Evolutionary conservation across 37 sponge, comb jelly and placozoan genomes (phyloP).

Genomic region (Mnemiopsis leidyi): DNA sequence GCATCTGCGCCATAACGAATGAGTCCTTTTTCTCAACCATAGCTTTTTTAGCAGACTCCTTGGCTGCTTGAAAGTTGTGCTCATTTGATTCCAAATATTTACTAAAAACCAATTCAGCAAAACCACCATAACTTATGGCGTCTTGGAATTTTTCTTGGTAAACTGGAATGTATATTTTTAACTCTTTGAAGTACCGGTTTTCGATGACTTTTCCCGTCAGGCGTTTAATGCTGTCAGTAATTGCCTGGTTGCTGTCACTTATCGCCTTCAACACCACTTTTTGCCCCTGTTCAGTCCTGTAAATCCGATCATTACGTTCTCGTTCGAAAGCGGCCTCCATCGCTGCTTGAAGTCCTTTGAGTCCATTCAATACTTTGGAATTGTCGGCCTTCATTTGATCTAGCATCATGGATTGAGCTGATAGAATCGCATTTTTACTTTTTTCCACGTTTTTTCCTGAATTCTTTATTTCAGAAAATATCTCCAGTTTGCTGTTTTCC

Average conservation of each 20-base stretch:
- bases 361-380: neutral
- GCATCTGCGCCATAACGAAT: neutral
- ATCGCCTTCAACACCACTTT: neutral
- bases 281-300: neutral
- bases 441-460: neutral
- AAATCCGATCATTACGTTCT: neutral
- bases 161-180: neutral
- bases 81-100: neutral
- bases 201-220: conserved; percentile 3
- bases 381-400: neutral
- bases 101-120: neutral
- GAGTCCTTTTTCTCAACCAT: neutral
- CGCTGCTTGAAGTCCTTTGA: neutral
- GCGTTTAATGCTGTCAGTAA: neutral
- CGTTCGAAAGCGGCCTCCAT: neutral
- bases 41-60: neutral
- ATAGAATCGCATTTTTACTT: neutral
- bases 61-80: neutral
- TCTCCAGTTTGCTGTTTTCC: neutral
- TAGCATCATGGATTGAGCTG: neutral
- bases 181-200: neutral
- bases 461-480: neutral
- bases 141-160: neutral
- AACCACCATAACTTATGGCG: neutral
- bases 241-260: neutral